Conservation (phyloP, 2,113 vertebrate genomes). For the Phodopus roborovskii region DNA sequence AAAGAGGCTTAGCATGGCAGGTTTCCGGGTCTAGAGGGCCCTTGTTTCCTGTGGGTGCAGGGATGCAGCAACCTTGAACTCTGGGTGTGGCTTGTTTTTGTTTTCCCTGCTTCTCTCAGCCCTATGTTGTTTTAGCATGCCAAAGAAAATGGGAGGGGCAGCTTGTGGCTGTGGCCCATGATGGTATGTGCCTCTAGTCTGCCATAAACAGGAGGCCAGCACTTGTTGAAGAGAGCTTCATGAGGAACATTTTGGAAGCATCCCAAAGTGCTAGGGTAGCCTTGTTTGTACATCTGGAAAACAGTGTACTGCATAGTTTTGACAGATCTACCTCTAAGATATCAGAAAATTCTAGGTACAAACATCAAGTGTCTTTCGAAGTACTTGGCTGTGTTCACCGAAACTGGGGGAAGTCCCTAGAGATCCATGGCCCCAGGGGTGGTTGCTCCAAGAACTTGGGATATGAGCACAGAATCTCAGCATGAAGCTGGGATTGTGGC, state of each 20-base stretch:
- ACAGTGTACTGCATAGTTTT: no score
- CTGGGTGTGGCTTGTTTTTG: not conserved
- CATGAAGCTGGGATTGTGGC: not conserved
- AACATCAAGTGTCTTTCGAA: not conserved
- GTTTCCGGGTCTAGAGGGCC: not conserved
- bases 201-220: fast-evolving
- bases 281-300: not conserved
- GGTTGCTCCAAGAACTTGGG: not conserved
- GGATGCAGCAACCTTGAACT: not conserved
- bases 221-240: not conserved
- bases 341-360: not conserved
- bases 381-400: not conserved
- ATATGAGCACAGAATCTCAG: not conserved
- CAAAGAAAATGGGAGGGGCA: not conserved
- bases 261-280: not conserved
- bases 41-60: not conserved
- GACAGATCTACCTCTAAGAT: not conserved
- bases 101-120: not conserved
- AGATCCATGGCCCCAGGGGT: not conserved
- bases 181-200: fast-evolving
- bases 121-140: not conserved
- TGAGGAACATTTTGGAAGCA: fast-evolving
- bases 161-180: fast-evolving
- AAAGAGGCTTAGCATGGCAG: not conserved
- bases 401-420: not conserved